Evolutionary conservation across 92 coral and sea anemone genomes (phyloP), one percentile per base, ranked within the genome.

Genomic region (Meandrina meandrites): DNA sequence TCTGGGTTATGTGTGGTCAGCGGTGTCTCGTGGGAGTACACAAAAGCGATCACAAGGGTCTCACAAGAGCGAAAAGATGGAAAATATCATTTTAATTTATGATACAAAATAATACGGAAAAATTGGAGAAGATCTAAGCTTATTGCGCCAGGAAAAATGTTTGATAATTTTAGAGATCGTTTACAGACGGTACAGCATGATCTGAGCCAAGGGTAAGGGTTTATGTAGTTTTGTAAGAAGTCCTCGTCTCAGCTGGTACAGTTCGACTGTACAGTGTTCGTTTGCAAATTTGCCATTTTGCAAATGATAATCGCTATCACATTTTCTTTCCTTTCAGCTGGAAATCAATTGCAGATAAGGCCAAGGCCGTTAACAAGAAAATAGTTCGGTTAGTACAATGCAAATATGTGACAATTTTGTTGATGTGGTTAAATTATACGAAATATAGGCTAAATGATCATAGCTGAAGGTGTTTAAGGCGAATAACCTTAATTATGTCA

Each of bases 281-380:
- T n/a, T n/a, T n/a, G n/a, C n/a, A n/a, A n/a, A n/a, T n/a, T n/a
- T n/a, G n/a, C n/a, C n/a, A n/a, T n/a, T 57, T 56, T 32, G 35
- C 6, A 18, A 45, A 7, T 18, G 10, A 28, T 72, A 35, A 28
- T 66, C 69, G 0, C 18, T 34, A 21, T 31, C 47, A 16, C 22
- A 30, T 90, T 83, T n/a, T 71, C n/a, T 47, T 62, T 64, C n/a
- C 31, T 71, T 42, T 37, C 62, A 97, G 99, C 19, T 91, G 97
- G 92, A 95, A 96, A 79, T 92, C 97, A 31, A 95, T 97, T 67
- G 93, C 99, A 10, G 96, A 92, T 77, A 97, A 97, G 62, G 99
- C 99, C 15, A 97, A 97, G 83, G 93, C 99, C 42, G 99, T 94
- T 32, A 97, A 97, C 78, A 95, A 97, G 85, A 92, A 94, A 71